Conservation (phyloP, 2,888 invertebrate genomes). For the Rhogogaster chlorosoma region DNA sequence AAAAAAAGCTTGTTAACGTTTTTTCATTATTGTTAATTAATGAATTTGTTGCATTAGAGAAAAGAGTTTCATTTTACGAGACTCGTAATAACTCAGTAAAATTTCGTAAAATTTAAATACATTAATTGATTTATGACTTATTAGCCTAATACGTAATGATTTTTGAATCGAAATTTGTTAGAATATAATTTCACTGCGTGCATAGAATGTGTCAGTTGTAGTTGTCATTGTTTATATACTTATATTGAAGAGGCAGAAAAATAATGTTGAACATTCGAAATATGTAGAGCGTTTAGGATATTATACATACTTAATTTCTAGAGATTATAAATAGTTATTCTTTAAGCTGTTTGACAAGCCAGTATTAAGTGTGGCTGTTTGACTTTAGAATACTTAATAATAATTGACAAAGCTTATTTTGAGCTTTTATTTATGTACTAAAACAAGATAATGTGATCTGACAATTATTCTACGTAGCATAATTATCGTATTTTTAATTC, state of each 20-base stretch:
- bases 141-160: neutral
- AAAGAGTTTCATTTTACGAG: neutral
- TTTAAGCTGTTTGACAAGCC: conserved; percentile 35
- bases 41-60: conserved; percentile 1
- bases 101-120: neutral
- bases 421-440: conserved; percentile 34
- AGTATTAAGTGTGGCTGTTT: conserved; percentile 29
- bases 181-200: conserved; percentile 17
- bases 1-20: conserved; percentile 39
- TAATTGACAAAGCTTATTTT: conserved; percentile 15
- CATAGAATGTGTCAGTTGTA: conserved; percentile 43
- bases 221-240: conserved; percentile 25
- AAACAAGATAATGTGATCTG: conserved; percentile 34
- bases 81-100: neutral
- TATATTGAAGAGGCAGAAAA: neutral
- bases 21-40: conserved; percentile 32
- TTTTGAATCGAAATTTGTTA: neutral
- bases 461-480: conserved; percentile 29
- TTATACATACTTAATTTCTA: neutral
- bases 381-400: neutral
- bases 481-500: conserved; percentile 27
- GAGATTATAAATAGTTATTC: neutral
- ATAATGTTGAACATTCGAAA: conserved; percentile 42
- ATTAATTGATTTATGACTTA: neutral
- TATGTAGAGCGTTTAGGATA: neutral